Conservation (phyloP, 1,140 invertebrate genomes). For the Latrodectus geometricus region DNA sequence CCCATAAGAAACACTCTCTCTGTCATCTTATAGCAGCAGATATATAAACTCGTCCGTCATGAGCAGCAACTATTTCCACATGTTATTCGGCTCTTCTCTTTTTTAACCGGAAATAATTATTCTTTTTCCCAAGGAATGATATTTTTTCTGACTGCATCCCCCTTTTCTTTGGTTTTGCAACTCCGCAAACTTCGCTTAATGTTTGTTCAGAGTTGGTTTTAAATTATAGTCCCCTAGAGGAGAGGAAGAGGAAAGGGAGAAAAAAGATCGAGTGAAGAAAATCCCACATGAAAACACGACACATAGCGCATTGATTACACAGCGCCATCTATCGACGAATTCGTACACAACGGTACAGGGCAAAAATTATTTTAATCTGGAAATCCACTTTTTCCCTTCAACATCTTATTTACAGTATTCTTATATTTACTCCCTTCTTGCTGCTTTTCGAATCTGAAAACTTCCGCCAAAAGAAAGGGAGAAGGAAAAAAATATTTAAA, state of each 20-base stretch:
- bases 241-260: neutral
- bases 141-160: conserved; percentile 38
- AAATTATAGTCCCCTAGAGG: conserved; percentile 57
- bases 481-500: conserved; percentile 7
- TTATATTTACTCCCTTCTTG: neutral
- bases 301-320: conserved; percentile 55
- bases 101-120: conserved; percentile 60
- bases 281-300: neutral
- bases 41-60: conserved; percentile 55
- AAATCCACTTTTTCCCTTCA: neutral
- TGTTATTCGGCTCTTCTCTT: conserved; percentile 42
- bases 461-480: neutral
- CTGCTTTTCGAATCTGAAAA: neutral
- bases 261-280: neutral
- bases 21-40: conserved; percentile 45
- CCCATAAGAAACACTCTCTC: conserved; percentile 37
- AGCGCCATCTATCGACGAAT: conserved; percentile 54
- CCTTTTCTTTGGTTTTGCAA: conserved; percentile 55
- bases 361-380: conserved; percentile 16
- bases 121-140: conserved; percentile 52
- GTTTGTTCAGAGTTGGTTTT: conserved; percentile 61
- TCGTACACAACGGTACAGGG: conserved; percentile 8
- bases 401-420: neutral
- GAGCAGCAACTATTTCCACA: conserved; percentile 54
- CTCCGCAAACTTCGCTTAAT: conserved; percentile 61